Evolutionary conservation across 2,113 vertebrate genomes (phyloP), one percentile per base, ranked within the genome.

Genomic region (Morone saxatilis): DNA sequence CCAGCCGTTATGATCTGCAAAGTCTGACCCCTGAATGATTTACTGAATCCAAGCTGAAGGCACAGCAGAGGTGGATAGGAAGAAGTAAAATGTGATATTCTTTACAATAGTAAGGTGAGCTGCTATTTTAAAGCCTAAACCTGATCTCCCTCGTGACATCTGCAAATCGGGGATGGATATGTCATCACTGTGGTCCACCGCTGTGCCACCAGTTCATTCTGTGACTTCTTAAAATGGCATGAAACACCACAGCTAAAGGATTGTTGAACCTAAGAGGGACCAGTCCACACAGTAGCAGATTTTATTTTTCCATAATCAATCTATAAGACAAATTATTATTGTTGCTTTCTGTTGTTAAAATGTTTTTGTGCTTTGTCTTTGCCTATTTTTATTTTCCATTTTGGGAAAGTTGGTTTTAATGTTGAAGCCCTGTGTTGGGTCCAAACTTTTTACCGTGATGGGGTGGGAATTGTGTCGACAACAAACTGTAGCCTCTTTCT

Each of bases 331-430:
- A 79, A 70, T 63, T 65, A 62, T 84, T 57, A 25, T 85, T 81
- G 25, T 78, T 81, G 47, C 63, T 59, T 86, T 81, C 31, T 47
- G 45, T 47, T 47, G 76, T 83, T 66, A 53, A 88, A 71, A 82
- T 51, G 74, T 62, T 47, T 51, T 36, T 65, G 53, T 75, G 40
- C 50, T 80, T 31, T 66, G 51, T 83, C 45, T 89, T 76, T 78
- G 51, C 71, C 78, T 67, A 79, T 54, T 86, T 87, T 88, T 92
- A 85, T 91, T 91, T 93, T 92, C 90, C 89, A 81, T 92, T 92
- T 92, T 91, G 74, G 92, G 86, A 84, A 93, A 91, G 89, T 90
- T 83, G 56, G 36, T 89, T 86, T 87, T 85, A 71, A 80, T 84
- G 72, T 91, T 72, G 25, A 84, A 80, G 76, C 89, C 89, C 91